Conservation (phyloP, 1,140 invertebrate genomes). For the Drosophila repletoides region DNA sequence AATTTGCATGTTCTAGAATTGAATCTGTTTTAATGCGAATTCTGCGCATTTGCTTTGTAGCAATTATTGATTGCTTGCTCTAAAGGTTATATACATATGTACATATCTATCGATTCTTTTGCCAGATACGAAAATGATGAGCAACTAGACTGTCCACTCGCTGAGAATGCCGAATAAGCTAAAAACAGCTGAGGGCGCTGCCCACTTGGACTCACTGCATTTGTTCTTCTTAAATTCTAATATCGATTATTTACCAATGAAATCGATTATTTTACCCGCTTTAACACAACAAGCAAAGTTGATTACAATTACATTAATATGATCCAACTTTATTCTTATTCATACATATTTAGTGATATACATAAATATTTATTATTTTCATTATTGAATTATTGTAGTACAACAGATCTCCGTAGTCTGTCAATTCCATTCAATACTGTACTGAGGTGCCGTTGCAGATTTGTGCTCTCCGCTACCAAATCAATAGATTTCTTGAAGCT, state of each 20-base stretch:
- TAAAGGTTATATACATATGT: slow-evolving; percentile 26
- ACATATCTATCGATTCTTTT: slow-evolving; percentile 35
- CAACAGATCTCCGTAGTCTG: slow-evolving; percentile 19
- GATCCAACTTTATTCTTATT: slow-evolving; percentile 46
- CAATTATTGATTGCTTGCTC: slow-evolving; percentile 63
- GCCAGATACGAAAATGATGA: slow-evolving; percentile 48
- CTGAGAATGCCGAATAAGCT: slow-evolving; percentile 3
- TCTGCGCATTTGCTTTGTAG: slow-evolving; percentile 31
- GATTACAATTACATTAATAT: not conserved
- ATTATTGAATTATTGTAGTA: slow-evolving; percentile 5
- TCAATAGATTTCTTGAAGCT: slow-evolving; percentile 85
- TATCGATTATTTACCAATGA: slow-evolving; percentile 8
- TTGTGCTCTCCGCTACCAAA: slow-evolving; percentile 84
- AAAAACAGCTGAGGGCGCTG: slow-evolving; percentile 24
- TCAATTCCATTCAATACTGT: slow-evolving; percentile 52
- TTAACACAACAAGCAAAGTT: not conserved
- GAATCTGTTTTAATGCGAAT: slow-evolving; percentile 24
- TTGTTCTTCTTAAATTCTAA: slow-evolving; percentile 17
- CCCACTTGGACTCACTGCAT: slow-evolving; percentile 15
- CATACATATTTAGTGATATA: not conserved
- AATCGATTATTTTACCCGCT: not conserved
- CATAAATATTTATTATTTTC: not conserved
- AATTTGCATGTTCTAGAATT: slow-evolving; percentile 64
- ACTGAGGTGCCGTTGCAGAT: slow-evolving; percentile 84
- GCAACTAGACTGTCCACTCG: slow-evolving; percentile 33